Evolutionary conservation across 1,140 invertebrate genomes (phyloP).

Genomic region (Dufourea novaeangliae): DNA sequence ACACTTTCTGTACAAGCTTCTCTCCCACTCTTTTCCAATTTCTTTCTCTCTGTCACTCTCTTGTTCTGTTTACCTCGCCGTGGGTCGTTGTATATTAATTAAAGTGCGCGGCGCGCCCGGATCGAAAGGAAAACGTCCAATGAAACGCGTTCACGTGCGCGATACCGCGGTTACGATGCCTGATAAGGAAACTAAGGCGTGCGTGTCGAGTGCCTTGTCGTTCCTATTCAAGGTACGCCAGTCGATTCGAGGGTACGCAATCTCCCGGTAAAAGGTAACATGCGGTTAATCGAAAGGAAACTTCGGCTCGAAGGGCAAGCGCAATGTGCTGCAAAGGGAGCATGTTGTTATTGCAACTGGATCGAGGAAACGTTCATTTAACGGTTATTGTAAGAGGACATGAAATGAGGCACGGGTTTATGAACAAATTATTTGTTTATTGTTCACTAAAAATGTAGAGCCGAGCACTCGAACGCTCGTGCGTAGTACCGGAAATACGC

Average conservation of each 20-base stretch:
- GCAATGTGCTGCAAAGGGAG: not conserved
- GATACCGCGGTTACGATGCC: slow-evolving; percentile 39
- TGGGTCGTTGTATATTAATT: slow-evolving; percentile 17
- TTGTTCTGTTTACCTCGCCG: no score
- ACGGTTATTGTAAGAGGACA: no score
- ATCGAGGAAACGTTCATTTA: no score
- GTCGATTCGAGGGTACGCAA: slow-evolving; percentile 45
- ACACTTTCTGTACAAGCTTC: no score
- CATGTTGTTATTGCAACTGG: no score
- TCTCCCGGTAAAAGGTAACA: slow-evolving; percentile 30
- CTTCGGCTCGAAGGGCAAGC: slow-evolving; percentile 26
- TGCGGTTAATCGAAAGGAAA: slow-evolving; percentile 28
- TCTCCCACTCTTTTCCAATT: no score
- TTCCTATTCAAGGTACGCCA: slow-evolving; percentile 54
- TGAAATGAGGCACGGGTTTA: no score
- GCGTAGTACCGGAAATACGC: no score
- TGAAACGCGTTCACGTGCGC: slow-evolving; percentile 28
- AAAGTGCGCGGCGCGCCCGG: not conserved
- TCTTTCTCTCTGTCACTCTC: no score
- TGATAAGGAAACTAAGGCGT: slow-evolving; percentile 61
- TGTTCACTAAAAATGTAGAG: no score
- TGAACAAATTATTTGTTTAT: no score
- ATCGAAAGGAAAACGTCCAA: slow-evolving; percentile 39
- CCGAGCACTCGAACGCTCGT: no score
- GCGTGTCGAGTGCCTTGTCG: slow-evolving; percentile 48